Percentiles rank a stretch among this genome's conserved stretches.
Conservation (phyloP, 2,113 vertebrate species). For the Lamprotornis superbus region DNA sequence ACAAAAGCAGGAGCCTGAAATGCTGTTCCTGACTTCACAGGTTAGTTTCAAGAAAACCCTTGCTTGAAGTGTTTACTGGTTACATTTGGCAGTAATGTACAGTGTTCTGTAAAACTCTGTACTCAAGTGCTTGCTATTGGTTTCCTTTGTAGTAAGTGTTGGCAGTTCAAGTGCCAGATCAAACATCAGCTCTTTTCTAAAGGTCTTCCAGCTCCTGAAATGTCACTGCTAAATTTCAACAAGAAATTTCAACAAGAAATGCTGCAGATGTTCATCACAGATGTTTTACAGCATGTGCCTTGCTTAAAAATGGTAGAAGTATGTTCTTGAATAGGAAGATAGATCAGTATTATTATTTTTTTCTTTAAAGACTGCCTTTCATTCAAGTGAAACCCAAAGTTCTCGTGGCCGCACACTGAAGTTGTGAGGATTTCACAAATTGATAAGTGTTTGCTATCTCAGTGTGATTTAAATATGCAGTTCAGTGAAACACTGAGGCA, state of each 20-base stretch:
- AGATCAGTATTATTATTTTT: background rate
- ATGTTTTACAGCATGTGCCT: background rate
- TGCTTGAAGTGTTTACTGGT: background rate
- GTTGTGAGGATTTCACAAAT: background rate
- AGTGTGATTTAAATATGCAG: background rate
- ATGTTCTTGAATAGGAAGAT: background rate
- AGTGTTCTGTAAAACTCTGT: background rate
- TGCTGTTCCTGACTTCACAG: background rate
- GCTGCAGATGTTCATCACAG: background rate
- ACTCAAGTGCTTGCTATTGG: background rate
- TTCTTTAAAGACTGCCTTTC: background rate
- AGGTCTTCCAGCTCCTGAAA: background rate
- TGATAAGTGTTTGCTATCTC: background rate
- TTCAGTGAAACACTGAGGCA: background rate
- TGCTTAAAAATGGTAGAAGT: background rate
- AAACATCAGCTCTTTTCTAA: background rate
- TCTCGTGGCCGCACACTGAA: background rate
- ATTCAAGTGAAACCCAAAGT: background rate
- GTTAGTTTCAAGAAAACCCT: background rate
- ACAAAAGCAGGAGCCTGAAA: background rate
- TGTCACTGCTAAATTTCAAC: background rate
- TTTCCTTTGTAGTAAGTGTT: background rate
- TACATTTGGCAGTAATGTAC: background rate
- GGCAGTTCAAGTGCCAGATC: background rate
- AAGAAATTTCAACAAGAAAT: too few species aligned